A percentile compares a stretch with the other conserved stretches of the same genome.
These are phyloP conservation scores for Gallinago media DNA, from an alignment of 2,113 vertebrate species.

Conservation along the genomic window DNA sequence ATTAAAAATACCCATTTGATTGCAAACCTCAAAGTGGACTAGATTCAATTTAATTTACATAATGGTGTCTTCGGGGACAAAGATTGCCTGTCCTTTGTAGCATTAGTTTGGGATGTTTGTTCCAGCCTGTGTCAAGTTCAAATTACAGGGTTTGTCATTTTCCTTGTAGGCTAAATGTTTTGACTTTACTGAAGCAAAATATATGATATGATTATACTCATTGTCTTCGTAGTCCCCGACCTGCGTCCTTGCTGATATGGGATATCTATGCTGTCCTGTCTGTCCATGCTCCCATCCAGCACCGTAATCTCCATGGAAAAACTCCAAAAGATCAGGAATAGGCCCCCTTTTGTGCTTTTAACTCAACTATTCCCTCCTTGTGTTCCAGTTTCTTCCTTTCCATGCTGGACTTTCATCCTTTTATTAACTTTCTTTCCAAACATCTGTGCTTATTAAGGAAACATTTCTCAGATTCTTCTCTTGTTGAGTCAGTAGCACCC, in stretches of 20 bases:
- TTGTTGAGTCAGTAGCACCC: fast-evolving
- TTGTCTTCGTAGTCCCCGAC: neutral
- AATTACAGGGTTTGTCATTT: slow-evolving; percentile 45
- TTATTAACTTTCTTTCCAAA: neutral
- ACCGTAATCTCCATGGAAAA: neutral
- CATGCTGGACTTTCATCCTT: neutral
- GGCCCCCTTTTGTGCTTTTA: neutral
- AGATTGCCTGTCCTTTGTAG: slow-evolving; percentile 60
- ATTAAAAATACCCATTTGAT: slow-evolving; percentile 59
- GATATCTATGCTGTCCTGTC: neutral
- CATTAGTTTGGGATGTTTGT: slow-evolving; percentile 54
- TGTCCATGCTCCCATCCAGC: neutral
- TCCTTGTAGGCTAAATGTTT: slow-evolving; percentile 22
- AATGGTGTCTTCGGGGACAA: slow-evolving; percentile 42
- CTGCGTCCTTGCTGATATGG: neutral
- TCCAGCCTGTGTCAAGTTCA: slow-evolving; percentile 50
- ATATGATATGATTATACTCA: neutral
- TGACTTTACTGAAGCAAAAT: neutral
- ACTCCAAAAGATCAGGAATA: neutral
- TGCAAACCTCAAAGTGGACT: slow-evolving; percentile 41
- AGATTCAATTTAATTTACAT: slow-evolving; percentile 31
- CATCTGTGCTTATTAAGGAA: neutral
- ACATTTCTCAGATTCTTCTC: neutral
- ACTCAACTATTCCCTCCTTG: neutral
- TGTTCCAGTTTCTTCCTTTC: neutral